These are phyloP conservation scores for Dicaeum eximium DNA, from an alignment of 2,113 vertebrate genomes.

Conservation along the genomic window DNA sequence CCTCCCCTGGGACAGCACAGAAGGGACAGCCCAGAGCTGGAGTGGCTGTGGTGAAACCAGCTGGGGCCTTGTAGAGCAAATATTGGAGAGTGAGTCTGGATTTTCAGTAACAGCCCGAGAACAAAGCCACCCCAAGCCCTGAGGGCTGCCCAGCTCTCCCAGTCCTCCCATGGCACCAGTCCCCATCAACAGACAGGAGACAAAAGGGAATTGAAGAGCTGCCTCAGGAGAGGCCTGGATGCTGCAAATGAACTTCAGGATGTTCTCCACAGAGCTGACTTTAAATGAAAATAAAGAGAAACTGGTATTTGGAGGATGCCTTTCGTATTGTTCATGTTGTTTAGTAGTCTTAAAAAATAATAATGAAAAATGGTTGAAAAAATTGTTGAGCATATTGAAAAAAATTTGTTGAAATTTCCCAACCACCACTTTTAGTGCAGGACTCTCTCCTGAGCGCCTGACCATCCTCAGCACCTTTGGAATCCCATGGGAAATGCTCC, in stretches of 20 bases:
- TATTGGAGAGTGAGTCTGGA: not conserved
- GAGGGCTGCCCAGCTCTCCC: not conserved
- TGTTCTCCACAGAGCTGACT: not conserved
- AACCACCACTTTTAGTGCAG: not conserved
- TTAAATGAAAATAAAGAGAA: not conserved
- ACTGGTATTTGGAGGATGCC: not conserved
- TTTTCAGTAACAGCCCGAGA: not conserved
- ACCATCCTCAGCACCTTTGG: not conserved
- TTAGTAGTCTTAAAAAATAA: not conserved
- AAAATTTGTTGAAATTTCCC: not conserved
- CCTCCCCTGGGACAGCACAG: not conserved
- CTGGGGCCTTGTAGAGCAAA: not conserved
- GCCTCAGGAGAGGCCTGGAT: not conserved
- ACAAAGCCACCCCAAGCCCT: not conserved
- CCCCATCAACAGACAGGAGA: not conserved
- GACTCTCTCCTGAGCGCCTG: not conserved
- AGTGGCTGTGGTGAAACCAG: not conserved
- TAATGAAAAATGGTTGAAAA: not conserved
- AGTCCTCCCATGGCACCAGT: not conserved
- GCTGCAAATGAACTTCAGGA: not conserved
- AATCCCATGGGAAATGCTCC: accelerated
- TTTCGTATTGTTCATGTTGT: not conserved
- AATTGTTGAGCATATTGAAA: not conserved
- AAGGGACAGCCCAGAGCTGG: not conserved
- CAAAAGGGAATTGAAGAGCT: not conserved